Percentiles rank a stretch among this genome's conserved stretches.
Evolutionary conservation across 2,113 vertebrate species (phyloP).

Genomic region (Hyla sarda): DNA sequence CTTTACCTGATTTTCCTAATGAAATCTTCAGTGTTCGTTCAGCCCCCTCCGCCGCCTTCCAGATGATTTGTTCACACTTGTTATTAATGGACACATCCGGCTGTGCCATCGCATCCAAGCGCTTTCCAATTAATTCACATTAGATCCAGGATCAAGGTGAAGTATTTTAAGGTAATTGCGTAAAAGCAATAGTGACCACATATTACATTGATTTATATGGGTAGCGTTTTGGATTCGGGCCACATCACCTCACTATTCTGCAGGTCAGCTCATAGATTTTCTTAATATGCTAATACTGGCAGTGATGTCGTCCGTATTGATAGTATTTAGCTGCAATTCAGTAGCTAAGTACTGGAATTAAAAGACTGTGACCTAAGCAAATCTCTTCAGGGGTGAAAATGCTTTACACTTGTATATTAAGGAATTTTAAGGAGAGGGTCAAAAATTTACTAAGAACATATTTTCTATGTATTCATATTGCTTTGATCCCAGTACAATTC

Average conservation of each 20-base stretch:
- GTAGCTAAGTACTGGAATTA: not conserved
- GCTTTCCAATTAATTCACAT: constrained; percentile 39
- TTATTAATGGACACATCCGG: constrained; percentile 23
- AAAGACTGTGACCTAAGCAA: not conserved
- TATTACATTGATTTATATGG: constrained; percentile 35
- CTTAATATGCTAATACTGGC: constrained; percentile 17
- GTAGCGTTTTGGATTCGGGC: not conserved
- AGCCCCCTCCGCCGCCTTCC: not conserved
- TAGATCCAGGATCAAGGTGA: constrained; percentile 33
- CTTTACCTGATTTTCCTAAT: constrained; percentile 3
- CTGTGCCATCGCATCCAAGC: constrained; percentile 22
- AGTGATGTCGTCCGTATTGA: not conserved
- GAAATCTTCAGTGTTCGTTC: not conserved
- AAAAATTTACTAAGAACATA: not conserved
- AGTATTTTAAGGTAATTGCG: constrained; percentile 47
- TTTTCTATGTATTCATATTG: not conserved
- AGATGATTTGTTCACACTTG: constrained; percentile 8
- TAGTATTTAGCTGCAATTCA: not conserved
- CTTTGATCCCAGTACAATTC: not conserved
- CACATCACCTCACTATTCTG: constrained; percentile 7
- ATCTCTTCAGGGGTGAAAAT: not conserved
- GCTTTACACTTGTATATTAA: not conserved
- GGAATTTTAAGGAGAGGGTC: not conserved
- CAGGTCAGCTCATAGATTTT: constrained; percentile 28
- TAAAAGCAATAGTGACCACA: constrained; percentile 27